Evolutionary conservation across 2,888 invertebrate species (phyloP).

Genomic region (Pandemis corylana): DNA sequence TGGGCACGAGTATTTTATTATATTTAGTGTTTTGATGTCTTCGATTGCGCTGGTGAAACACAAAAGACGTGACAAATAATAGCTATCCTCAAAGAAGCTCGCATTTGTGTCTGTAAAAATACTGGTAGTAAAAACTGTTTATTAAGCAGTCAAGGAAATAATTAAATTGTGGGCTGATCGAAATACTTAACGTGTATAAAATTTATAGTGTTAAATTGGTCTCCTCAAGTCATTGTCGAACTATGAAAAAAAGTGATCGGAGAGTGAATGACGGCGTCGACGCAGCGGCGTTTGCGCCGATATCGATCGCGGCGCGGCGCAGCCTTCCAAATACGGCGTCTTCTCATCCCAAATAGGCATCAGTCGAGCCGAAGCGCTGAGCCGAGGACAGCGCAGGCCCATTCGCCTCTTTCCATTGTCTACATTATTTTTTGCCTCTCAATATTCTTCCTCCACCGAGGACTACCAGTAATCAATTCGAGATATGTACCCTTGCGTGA

Average conservation of each 20-base stretch:
- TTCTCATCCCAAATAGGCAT: conserved; percentile 79
- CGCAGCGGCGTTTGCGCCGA: conserved; percentile 63
- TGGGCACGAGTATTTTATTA: not conserved
- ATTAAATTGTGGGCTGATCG: conserved; percentile 23
- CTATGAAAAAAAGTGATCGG: conserved; percentile 57
- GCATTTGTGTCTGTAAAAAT: not conserved
- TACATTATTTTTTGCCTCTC: conserved; percentile 62
- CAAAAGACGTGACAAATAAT: not conserved
- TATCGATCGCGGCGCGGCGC: conserved; percentile 78
- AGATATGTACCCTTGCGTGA: conserved; percentile 22
- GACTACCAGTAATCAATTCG: conserved; percentile 53
- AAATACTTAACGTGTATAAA: conserved; percentile 26
- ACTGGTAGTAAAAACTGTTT: not conserved
- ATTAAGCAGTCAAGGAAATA: conserved; percentile 21
- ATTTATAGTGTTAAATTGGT: conserved; percentile 43
- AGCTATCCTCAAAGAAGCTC: not conserved
- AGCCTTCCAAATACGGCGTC: conserved; percentile 82
- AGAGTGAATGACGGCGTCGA: conserved; percentile 63
- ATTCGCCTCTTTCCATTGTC: conserved; percentile 76
- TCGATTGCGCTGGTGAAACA: not conserved
- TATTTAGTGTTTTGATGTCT: not conserved
- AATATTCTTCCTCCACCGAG: conserved; percentile 62
- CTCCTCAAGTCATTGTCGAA: conserved; percentile 43
- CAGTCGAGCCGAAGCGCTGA: conserved; percentile 57
- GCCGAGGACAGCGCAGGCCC: conserved; percentile 70